These are phyloP conservation scores for Cecidostiba fungosa DNA, from an alignment of 2,888 invertebrate genomes.

Conservation along the genomic window DNA sequence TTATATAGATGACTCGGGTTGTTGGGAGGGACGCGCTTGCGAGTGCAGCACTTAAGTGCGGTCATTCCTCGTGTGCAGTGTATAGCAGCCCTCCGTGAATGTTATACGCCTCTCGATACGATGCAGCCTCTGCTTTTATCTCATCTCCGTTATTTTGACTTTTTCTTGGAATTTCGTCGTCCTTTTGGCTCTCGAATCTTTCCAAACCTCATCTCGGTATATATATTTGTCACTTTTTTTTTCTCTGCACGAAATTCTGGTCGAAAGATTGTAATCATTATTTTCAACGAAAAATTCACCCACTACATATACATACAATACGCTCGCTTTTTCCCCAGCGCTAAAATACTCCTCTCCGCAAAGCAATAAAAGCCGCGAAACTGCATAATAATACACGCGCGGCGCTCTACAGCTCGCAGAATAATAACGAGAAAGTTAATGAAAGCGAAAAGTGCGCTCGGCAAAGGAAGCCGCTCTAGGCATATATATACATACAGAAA, in stretches of 20 bases:
- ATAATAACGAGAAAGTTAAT: conserved; percentile 35
- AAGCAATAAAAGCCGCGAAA: neutral
- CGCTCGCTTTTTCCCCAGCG: no score
- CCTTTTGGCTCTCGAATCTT: neutral
- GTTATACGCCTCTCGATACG: neutral
- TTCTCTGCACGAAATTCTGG: no score
- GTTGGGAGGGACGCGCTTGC: no score
- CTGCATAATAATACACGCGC: conserved; percentile 7
- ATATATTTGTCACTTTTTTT: no score
- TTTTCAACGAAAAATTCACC: no score
- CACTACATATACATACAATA: no score
- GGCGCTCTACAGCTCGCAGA: neutral
- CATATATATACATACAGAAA: neutral
- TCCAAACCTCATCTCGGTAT: neutral
- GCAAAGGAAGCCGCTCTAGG: neutral
- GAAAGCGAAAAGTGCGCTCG: conserved; percentile 22
- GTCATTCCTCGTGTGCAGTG: neutral
- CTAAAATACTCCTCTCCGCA: neutral
- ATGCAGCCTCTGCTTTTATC: neutral
- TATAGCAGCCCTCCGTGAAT: neutral
- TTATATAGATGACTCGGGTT: neutral
- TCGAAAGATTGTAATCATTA: no score
- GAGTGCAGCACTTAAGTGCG: conserved; percentile 20
- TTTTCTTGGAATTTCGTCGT: neutral
- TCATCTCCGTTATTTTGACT: neutral